Evolutionary conservation across 2,888 invertebrate genomes (phyloP).

Genomic region (Melieria picta): DNA sequence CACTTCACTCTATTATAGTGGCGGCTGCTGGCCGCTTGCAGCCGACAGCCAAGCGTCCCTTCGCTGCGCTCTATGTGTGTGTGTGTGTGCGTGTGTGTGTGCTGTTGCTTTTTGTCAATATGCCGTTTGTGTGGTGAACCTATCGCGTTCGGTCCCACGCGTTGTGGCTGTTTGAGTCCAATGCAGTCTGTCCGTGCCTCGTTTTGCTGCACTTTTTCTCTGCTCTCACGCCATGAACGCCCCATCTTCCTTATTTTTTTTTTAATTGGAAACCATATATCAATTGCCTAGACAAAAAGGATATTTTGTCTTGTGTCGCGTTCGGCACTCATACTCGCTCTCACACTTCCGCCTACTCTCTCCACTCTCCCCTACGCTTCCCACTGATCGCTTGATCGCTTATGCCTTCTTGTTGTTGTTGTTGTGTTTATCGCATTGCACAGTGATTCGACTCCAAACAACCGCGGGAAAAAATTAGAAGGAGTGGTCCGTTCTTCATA

Average conservation of each 20-base stretch:
- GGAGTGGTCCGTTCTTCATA: too few relatives aligned
- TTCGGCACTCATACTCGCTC: constrained; percentile 16
- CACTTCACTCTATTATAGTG: too few relatives aligned
- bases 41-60: not conserved
- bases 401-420: constrained; percentile 21
- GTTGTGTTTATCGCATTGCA: constrained; percentile 2
- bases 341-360: not conserved
- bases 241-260: not conserved
- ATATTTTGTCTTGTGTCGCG: constrained; percentile 25
- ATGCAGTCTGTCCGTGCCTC: not conserved
- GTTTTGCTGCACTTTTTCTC: not conserved
- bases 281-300: constrained; percentile 57
- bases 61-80: constrained; percentile 7
- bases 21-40: too few relatives aligned
- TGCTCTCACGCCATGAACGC: not conserved
- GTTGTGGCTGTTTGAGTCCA: too few relatives aligned
- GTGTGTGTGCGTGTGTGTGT: not conserved
- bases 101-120: not conserved
- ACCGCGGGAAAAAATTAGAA: too few relatives aligned
- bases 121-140: not conserved
- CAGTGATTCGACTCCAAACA: too few relatives aligned
- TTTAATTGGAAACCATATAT: constrained; percentile 54
- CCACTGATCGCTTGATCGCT: constrained; percentile 6
- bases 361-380: not conserved
- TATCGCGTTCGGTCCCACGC: not conserved